Percentiles rank a stretch among this genome's conserved stretches.
phyloP scores from a whole-genome alignment of 1,140 invertebrate genomes.

The Marisa cornuarietis region DNA sequence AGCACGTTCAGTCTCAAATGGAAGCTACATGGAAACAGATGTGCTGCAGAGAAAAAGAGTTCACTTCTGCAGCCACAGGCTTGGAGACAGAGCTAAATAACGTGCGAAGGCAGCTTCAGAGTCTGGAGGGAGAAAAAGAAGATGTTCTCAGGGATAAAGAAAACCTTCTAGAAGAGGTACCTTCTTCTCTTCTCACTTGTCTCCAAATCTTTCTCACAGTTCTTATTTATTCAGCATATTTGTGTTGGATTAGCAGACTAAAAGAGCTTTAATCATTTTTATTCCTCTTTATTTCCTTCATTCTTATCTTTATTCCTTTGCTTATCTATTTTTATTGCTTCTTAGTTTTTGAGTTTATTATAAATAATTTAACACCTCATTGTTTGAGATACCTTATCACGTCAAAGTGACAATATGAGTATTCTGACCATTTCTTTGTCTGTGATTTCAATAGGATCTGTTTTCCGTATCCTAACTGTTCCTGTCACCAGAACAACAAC shows the following conservation, averaged over 20 bases:
- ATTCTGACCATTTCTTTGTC: no score
- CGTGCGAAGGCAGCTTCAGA: constrained; percentile 46
- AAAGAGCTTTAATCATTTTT: no score
- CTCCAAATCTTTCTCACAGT: not conserved
- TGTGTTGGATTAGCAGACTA: no score
- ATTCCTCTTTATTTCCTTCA: not conserved
- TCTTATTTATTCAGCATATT: no score
- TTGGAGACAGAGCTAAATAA: constrained; percentile 47
- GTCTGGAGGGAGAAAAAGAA: constrained; percentile 52
- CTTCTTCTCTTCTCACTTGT: not conserved
- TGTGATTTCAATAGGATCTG: no score
- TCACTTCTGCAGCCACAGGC: constrained; percentile 39
- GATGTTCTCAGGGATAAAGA: constrained; percentile 57
- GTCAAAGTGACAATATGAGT: no score
- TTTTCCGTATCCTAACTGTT: no score
- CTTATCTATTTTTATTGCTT: not conserved
- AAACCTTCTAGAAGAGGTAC: constrained; percentile 60
- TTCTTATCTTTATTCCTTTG: not conserved
- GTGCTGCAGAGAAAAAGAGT: constrained; percentile 44
- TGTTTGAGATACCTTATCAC: no score
- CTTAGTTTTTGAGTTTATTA: not conserved
- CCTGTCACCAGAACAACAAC: no score
- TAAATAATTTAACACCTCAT: no score
- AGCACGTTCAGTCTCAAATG: constrained; percentile 44
- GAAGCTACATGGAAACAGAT: constrained; percentile 36